A percentile compares a stretch with the other conserved stretches of the same genome.
Evolutionary conservation across 92 coral and sea anemone species (phyloP).

Genomic region (Heliopora coerulea): DNA sequence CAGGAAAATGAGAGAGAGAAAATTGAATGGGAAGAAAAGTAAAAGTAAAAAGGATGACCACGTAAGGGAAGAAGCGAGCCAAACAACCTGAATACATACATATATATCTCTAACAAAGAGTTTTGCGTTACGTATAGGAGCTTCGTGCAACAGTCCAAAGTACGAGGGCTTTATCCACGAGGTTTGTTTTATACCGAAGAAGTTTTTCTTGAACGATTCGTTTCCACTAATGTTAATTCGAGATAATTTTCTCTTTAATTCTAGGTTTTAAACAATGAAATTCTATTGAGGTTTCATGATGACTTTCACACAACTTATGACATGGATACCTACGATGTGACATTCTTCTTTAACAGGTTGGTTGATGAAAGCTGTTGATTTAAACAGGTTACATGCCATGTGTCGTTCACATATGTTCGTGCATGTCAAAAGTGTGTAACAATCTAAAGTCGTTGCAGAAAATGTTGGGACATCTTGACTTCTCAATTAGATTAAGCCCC

Average conservation of each 20-base stretch:
- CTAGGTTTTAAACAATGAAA: conserved; percentile 77
- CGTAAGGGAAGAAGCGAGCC: not conserved
- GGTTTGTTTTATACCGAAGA: conserved; percentile 42
- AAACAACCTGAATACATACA: not conserved
- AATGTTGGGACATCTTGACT: too few species aligned
- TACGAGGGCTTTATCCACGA: conserved; percentile 96
- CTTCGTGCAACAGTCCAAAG: conserved; percentile 63
- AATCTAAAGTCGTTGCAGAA: too few species aligned
- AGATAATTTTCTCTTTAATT: not conserved
- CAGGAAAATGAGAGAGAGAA: not conserved
- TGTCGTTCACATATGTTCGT: too few species aligned
- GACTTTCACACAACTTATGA: conserved; percentile 84
- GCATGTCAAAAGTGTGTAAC: too few species aligned
- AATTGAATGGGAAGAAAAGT: not conserved
- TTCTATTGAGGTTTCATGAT: conserved; percentile 81
- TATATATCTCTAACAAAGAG: not conserved
- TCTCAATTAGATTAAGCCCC: too few species aligned
- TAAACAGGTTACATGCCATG: too few species aligned
- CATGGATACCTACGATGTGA: conserved; percentile 81
- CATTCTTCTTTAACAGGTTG: conserved; percentile 92
- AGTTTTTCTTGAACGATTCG: not conserved
- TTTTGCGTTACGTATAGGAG: conserved; percentile 43
- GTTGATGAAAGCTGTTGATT: too few species aligned
- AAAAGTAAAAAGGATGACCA: not conserved
- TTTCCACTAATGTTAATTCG: not conserved